Base-by-base conservation (phyloP, 2,888 invertebrate genomes). In the Agapostemon virescens region DNA sequence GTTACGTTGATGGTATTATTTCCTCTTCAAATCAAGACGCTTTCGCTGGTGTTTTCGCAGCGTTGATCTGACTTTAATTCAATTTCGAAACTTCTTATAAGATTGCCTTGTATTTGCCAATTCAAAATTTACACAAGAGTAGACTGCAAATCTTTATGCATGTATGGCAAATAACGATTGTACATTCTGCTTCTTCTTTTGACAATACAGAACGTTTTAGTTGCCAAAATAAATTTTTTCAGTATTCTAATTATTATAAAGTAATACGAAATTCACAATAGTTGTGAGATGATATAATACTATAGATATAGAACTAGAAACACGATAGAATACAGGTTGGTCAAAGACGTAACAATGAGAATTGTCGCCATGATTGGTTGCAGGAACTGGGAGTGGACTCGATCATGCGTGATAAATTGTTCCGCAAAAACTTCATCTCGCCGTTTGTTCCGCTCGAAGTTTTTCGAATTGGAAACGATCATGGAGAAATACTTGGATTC, bases 11-110 rank as follows among this genome's bases (percentile, higher is more conserved):
- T 80, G 61, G 69, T 69, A 73, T 80, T 80, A 77, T 77, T 80
- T 69, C 77, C 77, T 73, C 73, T 69, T 69, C 78, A 72, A 79
- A 79, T 77, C 77, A 78, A 80, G 73, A 80, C 40, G 69, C 72
- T 73, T 52, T 73, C 72, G 13, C 38, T 3, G 49, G 15, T 45
- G 69, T 61, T 45, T 33, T 75, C 33, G 61, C 42, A n/a, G 26
- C 38, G 5, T 17, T 15, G 30, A 69, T 52, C 49, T 26, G 17
- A 55, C 17, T 58, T 23, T 17, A 15, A 45, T 66, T 38, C 36
- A n/a, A 42, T 33, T 55, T 13, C 5, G 20, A 42, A 42, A 42
- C 20, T 20, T 42, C 20, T 20, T 20, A 42, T 6, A 17, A 42
- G n/a, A 6, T 15, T 40, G 0, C 15, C 40, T 40, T 15, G 40